These are phyloP conservation scores for Sinopyrophorus schimmeli DNA, from an alignment of 2,888 invertebrate genomes.

Conservation along the genomic window DNA sequence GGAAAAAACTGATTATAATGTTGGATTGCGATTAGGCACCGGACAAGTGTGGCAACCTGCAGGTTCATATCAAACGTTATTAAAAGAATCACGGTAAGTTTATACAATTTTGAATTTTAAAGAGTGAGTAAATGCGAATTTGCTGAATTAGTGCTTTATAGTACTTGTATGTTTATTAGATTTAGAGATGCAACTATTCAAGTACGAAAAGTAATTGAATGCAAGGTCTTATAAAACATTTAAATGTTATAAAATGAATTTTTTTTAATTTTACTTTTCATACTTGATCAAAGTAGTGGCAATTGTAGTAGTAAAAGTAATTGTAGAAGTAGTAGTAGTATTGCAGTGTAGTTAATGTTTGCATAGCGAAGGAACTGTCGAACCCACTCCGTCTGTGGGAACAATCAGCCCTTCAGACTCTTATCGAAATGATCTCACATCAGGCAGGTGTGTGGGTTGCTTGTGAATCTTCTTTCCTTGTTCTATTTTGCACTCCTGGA, in stretches of 20 bases:
- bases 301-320: no score
- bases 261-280: no score
- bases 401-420: constrained; percentile 52
- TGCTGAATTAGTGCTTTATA: no score
- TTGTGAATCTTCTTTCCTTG: constrained; percentile 2
- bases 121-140: no score
- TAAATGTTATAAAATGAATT: no score
- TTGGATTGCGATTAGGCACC: constrained; percentile 67
- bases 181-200: no score
- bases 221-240: no score
- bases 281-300: no score
- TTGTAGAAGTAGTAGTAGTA: constrained; percentile 20
- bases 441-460: constrained; percentile 47
- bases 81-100: constrained; percentile 49
- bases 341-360: constrained; percentile 14
- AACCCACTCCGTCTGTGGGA: constrained; percentile 42
- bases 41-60: constrained; percentile 66
- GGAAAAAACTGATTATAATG: constrained; percentile 73
- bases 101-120: no score
- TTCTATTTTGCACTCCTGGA: no score
- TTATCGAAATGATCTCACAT: constrained; percentile 44
- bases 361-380: constrained; percentile 19
- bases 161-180: no score
- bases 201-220: no score
- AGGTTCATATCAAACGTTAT: constrained; percentile 50